These are phyloP conservation scores for Lepidurus couesii DNA, from an alignment of 1,140 invertebrate species.

Conservation along the genomic window DNA sequence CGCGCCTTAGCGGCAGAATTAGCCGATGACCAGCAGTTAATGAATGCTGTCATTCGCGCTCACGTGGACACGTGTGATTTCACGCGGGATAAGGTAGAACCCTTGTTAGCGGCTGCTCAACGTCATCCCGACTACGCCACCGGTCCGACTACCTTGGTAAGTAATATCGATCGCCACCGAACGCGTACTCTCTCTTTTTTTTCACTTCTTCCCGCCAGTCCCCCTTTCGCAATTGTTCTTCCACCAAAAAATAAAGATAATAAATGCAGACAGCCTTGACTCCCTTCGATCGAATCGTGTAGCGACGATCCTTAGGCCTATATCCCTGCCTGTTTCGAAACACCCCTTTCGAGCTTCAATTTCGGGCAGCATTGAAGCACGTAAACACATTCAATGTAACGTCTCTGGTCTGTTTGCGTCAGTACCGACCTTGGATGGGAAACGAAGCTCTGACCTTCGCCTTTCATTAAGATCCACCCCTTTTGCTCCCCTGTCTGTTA, in stretches of 20 bases:
- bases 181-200: no score
- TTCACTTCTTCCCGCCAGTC: no score
- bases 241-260: no score
- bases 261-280: no score
- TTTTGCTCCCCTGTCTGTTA: background rate
- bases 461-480: background rate
- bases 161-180: constrained; percentile 40
- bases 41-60: constrained; percentile 78
- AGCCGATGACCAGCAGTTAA: constrained; percentile 78
- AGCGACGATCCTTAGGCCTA: no score
- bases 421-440: constrained; percentile 1
- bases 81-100: constrained; percentile 84
- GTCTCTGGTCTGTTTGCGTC: background rate
- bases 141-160: constrained; percentile 71
- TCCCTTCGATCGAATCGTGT: no score
- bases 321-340: no score
- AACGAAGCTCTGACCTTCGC: background rate
- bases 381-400: background rate
- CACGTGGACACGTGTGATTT: constrained; percentile 94
- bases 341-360: no score
- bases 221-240: no score
- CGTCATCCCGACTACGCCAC: constrained; percentile 80
- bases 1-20: constrained; percentile 81
- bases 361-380: no score
- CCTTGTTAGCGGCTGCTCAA: constrained; percentile 67